Evolutionary conservation across 2,113 vertebrate species (phyloP).

Genomic region (Gymnocephalus cernua): DNA sequence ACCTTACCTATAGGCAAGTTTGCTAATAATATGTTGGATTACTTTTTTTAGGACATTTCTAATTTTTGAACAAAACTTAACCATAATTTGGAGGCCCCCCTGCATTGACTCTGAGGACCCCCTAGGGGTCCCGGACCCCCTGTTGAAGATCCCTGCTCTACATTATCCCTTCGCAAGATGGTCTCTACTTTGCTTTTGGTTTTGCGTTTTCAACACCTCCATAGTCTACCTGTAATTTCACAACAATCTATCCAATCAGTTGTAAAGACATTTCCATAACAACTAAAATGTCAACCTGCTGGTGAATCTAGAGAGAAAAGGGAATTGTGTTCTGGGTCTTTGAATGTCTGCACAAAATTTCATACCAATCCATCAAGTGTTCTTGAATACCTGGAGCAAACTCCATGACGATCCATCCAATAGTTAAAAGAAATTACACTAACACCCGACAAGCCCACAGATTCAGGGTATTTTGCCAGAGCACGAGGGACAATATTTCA

Average conservation of each 20-base stretch:
- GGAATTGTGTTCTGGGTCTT: neutral
- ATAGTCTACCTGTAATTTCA: neutral
- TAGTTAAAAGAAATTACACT: neutral
- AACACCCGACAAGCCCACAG: neutral
- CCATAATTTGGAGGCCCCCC: no score
- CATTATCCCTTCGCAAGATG: no score
- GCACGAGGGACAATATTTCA: constrained; percentile 33
- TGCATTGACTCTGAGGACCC: no score
- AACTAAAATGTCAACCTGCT: neutral
- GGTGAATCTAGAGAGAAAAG: neutral
- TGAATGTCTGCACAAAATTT: neutral
- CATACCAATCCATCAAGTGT: neutral
- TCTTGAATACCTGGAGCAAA: no score
- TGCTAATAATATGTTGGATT: no score
- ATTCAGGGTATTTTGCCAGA: neutral
- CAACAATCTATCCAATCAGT: neutral
- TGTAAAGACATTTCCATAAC: neutral
- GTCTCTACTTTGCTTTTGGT: neutral
- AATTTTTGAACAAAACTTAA: no score
- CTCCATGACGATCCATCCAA: neutral
- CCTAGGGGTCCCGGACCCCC: no score
- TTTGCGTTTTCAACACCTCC: neutral
- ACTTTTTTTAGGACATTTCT: no score
- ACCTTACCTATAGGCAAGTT: no score
- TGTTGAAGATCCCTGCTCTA: no score